Base-by-base conservation (phyloP, 2,113 vertebrate species). In the Manacus vitellinus region DNA sequence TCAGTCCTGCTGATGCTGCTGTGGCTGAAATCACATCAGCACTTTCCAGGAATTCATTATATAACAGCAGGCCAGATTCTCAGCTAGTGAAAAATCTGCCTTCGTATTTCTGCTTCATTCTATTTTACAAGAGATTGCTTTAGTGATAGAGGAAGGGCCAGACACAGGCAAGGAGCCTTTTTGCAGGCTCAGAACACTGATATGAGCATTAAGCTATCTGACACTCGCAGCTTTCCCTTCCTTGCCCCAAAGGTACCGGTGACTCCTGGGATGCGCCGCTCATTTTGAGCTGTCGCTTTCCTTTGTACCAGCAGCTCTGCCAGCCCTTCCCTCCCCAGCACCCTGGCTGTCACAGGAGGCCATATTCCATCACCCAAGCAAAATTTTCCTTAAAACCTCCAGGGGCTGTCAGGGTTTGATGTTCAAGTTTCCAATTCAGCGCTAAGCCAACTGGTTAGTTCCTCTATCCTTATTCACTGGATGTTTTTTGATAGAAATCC, bases 211-310 rank as follows among this genome's bases (percentile, higher is more conserved):
- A 14, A 7, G 31, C 16, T 11, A 1, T 13, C 22, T 41, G 62
- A 59, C 33, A 43, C 47, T 21, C 39, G 37, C 74, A 84, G 41
- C 54, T 84, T 61, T 52, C 62, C 6, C 15, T 31, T 7, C 16
- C 55, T 24, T 31, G 35, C 17, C 27, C 39, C 0, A 41, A 44
- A 83, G 37, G 35, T 2, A 14, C 9, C 30, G 3, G 9, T 0
- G 4, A 33, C 3, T 39, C 55, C 13, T 0, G 0, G 59, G 37
- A 59, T 6, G 6, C 8, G 15, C 20, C 30, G 55, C 52, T 27
- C 30, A 27, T 7, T 6, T 0, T 7, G 0, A 83, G 22, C 46
- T 37, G 21, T 31, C 3, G 3, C 10, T 27, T 39, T 33, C 31
- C 39, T 46, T 54, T 67, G 28, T 31, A 20, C 12, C 31, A 47